These are phyloP conservation scores for Chaetops frenatus DNA, from an alignment of 2,113 vertebrate species.

Conservation along the genomic window DNA sequence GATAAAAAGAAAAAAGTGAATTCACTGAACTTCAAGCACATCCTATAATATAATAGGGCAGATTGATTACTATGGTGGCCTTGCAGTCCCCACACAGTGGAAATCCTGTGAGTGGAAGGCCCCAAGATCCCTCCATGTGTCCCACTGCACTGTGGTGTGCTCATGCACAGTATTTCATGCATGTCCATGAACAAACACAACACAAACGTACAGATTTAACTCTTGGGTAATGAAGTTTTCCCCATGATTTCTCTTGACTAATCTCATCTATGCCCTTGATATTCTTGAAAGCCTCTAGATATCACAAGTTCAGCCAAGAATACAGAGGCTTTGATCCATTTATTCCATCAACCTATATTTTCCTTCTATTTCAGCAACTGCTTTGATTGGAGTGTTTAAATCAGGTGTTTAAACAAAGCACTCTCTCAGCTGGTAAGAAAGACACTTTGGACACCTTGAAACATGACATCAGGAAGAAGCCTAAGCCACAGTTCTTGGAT, in stretches of 20 bases:
- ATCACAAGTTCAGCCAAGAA: neutral
- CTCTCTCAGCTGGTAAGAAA: neutral
- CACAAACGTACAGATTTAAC: neutral
- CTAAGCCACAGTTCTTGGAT: neutral
- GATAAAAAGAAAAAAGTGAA: neutral
- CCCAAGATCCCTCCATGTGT: neutral
- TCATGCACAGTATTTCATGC: neutral
- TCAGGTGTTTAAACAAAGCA: neutral
- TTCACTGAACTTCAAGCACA: neutral
- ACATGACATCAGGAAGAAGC: neutral
- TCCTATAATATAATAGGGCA: neutral
- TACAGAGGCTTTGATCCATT: neutral
- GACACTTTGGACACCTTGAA: neutral
- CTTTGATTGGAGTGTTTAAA: neutral
- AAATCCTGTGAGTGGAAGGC: neutral
- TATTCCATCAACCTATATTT: neutral
- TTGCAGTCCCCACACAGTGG: neutral
- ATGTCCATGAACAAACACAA: neutral
- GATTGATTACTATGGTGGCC: neutral
- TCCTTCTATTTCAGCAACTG: neutral
- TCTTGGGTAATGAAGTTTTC: neutral
- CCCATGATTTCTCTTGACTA: neutral
- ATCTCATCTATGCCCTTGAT: neutral
- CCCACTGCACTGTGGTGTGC: neutral
- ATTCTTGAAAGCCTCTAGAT: neutral